phyloP scores from a whole-genome alignment of 2,888 invertebrate genomes.

The Dorcus hopei region DNA sequence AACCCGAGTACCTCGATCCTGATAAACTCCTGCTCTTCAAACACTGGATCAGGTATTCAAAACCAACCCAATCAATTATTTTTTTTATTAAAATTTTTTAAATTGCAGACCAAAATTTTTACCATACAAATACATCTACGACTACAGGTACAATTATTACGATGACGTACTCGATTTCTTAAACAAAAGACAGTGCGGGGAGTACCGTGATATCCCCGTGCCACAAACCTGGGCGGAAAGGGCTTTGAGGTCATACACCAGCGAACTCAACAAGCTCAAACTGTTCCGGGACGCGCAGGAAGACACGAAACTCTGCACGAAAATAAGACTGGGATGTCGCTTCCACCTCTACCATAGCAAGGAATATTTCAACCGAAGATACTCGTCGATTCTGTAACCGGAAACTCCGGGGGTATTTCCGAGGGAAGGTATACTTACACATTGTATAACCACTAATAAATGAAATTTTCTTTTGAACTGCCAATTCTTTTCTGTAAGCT shows the following conservation, averaged over 20 bases:
- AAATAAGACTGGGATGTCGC: conserved; percentile 63
- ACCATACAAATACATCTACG: conserved; percentile 78
- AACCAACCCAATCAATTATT: not conserved
- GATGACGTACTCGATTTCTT: conserved; percentile 81
- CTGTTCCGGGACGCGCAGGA: conserved; percentile 33
- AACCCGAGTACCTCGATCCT: conserved; percentile 54
- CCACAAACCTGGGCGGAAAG: conserved; percentile 87
- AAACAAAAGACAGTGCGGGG: conserved; percentile 70
- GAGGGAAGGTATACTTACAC: too few relatives aligned
- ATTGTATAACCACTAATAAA: too few relatives aligned
- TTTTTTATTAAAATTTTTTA: not conserved
- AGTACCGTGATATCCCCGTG: conserved; percentile 65
- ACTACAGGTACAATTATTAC: conserved; percentile 83
- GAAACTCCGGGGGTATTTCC: not conserved
- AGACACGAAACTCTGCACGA: conserved; percentile 54
- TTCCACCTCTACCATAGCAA: conserved; percentile 74
- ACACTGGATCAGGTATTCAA: conserved; percentile 74
- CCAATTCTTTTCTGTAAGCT: too few relatives aligned
- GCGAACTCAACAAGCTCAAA: conserved; percentile 43
- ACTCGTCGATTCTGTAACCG: conserved; percentile 47
- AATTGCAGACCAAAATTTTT: conserved; percentile 69
- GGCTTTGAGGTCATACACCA: conserved; percentile 66
- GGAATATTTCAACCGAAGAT: conserved; percentile 72
- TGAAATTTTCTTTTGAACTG: too few relatives aligned
- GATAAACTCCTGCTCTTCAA: conserved; percentile 69